Base-by-base conservation (phyloP, 1,140 invertebrate species). In the Bombus polaris region DNA sequence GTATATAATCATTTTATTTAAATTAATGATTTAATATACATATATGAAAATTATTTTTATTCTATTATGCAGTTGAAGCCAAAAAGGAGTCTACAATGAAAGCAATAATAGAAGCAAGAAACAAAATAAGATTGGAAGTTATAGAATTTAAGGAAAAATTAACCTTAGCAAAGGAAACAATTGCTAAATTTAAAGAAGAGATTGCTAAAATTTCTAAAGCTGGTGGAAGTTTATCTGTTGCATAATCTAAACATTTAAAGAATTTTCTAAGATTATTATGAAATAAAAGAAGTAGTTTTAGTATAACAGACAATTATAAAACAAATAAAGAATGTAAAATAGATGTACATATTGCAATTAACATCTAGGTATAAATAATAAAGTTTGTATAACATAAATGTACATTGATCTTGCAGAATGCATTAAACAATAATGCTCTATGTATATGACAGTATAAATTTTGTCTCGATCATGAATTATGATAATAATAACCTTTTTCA, bases 141-240 rank as follows among this genome's bases (percentile, higher is more conserved):
- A 95, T 96, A 22, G 97, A 98, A 66, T 95, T 98, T 1, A 99
- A 99, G 91, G 98, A 99, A 87, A 97, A 98, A 93, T 94, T 99
- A 15, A 98, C 98, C 91, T 93, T 98, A 47, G 97, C 98, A 1
- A 98, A 98, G 92, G 98, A 99, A 94, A 98, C 98, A 0, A 99
- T 99, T 89, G 95, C 97, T 0, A 98, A 98, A 92, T 98, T 98
- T 89, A 98, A 99, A 92, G 96, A 97, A 39, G 98, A 99, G 95
- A 97, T 99, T 90, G 96, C 96, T 22, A 98, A 98, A 94, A 93
- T 95, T 83, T 94, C 94, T 4, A 95, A 95, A 92, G 90, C 91
- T 66, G 92, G 92, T 68, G 90, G 93, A 62, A 84, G 84, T 72
- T 87, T 93, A 42, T 89, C 93, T 2, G 87, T 92, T 6, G 59